Base-by-base conservation (phyloP, 2,888 invertebrate species). In the Drosophila limbata region DNA sequence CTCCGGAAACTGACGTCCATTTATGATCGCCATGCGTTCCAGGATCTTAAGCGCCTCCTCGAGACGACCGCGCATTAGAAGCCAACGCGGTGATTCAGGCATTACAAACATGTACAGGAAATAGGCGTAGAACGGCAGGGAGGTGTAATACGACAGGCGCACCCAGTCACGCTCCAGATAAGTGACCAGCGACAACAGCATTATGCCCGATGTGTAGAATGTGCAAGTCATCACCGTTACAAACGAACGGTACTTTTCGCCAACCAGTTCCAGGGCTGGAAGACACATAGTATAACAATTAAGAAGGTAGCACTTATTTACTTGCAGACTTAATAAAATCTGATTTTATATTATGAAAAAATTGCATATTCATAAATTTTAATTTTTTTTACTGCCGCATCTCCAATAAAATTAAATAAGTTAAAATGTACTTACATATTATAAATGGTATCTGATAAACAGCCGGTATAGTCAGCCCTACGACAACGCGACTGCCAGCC, bases 401-500 rank as follows among this genome's bases (percentile, higher is more conserved):
- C 21, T 21, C 21, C 21, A 21, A 21, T 21, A 1, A 4, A 21
- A 35, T 31, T 8, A 11, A 17, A 13, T 21, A 15, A 15, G 11
- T 11, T 13, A 1, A 5, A 2, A 31, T 13, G 21, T 89, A 94
- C 95, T 95, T 93, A 98, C 98, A 97, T 89, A 98, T 97, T 68
- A 98, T 98, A 91, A 98, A 98, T 0, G 98, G 98, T 92, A 98
- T 98, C 93, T 98, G 97, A 92, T 98, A 98, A 42, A 98, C 95
- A 1, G 98, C 98, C 4, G 98, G 98, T 86, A 98, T 96, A 0
- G 98, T 97, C 6, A 97, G 93, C 3, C 98, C 98, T n/a, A 98
- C 97, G 51, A 97, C 93, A 17, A 95, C 93, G 73, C 98, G 94
- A 84, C 96, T 96, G 3, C 94, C 93, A 1, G 96, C 95, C 97